Conservation (phyloP, 1,140 invertebrate species). For the Aphis gossypii region DNA sequence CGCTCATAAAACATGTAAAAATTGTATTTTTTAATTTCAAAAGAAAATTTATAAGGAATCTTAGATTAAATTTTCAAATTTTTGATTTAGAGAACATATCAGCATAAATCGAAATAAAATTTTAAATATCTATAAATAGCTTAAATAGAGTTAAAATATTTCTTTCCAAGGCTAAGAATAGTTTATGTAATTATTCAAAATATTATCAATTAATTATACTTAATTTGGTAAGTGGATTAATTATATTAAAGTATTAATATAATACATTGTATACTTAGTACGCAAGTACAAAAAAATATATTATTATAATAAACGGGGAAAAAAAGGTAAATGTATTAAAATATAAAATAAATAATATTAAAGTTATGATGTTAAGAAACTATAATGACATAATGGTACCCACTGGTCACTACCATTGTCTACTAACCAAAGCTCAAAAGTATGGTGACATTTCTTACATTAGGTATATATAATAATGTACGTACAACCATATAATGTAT, state of each 20-base stretch:
- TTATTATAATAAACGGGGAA: not conserved
- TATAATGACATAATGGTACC: not conserved
- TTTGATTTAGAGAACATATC: too few species aligned
- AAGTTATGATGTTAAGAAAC: not conserved
- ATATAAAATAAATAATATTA: not conserved
- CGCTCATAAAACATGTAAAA: too few species aligned
- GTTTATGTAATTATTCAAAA: not conserved
- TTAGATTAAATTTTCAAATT: too few species aligned
- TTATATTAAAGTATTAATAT: not conserved
- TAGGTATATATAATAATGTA: not conserved
- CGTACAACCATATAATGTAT: not conserved
- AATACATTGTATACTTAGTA: not conserved
- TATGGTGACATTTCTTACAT: not conserved
- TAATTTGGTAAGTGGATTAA: not conserved
- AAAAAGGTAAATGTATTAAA: not conserved
- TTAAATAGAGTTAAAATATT: not conserved
- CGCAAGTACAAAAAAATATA: not conserved
- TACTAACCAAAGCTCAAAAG: not conserved
- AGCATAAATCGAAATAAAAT: too few species aligned
- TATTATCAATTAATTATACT: not conserved
- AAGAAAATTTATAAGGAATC: too few species aligned
- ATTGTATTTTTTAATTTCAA: too few species aligned
- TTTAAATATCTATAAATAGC: too few species aligned
- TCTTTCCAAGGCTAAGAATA: not conserved
- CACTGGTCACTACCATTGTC: too few species aligned